phyloP scores from a whole-genome alignment of 2,888 invertebrate genomes.

The Diloba caeruleocephala region DNA sequence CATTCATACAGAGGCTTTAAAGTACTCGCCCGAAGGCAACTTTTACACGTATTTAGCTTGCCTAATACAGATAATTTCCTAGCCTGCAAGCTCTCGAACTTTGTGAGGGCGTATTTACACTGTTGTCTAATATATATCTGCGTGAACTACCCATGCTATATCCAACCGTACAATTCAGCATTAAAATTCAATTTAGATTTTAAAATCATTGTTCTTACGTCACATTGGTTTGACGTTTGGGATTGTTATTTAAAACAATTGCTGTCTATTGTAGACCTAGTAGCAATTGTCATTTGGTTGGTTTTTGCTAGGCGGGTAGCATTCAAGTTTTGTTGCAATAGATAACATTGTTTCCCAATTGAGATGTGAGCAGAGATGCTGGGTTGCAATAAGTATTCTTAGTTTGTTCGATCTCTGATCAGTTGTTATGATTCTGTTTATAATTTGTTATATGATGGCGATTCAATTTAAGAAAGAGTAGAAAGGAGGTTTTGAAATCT shows the following conservation, averaged over 20 bases:
- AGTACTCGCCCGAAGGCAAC: slow-evolving; percentile 30
- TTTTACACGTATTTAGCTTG: slow-evolving; percentile 78
- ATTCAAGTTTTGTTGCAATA: slow-evolving; percentile 46
- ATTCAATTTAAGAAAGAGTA: no score
- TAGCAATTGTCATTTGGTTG: slow-evolving; percentile 39
- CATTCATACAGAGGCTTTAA: slow-evolving; percentile 4
- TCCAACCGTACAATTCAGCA: slow-evolving; percentile 38
- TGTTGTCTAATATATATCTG: slow-evolving; percentile 73
- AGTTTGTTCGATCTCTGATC: slow-evolving; percentile 60
- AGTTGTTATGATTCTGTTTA: slow-evolving; percentile 22
- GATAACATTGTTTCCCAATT: slow-evolving; percentile 83
- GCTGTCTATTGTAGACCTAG: slow-evolving; percentile 51
- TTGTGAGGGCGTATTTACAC: slow-evolving; percentile 73
- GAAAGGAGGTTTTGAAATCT: no score
- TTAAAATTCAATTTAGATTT: slow-evolving; percentile 28
- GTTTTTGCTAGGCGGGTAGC: slow-evolving; percentile 45
- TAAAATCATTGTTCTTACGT: slow-evolving; percentile 5
- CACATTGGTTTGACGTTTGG: slow-evolving; percentile 12
- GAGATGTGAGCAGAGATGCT: slow-evolving; percentile 77
- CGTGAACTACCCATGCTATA: slow-evolving; percentile 46
- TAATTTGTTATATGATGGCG: neutral
- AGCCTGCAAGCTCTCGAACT: slow-evolving; percentile 65
- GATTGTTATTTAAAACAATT: slow-evolving; percentile 21
- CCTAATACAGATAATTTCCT: slow-evolving; percentile 62
- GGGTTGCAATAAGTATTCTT: slow-evolving; percentile 74